Conservation (phyloP, 2,113 vertebrate species). For the Equus quagga region DNA sequence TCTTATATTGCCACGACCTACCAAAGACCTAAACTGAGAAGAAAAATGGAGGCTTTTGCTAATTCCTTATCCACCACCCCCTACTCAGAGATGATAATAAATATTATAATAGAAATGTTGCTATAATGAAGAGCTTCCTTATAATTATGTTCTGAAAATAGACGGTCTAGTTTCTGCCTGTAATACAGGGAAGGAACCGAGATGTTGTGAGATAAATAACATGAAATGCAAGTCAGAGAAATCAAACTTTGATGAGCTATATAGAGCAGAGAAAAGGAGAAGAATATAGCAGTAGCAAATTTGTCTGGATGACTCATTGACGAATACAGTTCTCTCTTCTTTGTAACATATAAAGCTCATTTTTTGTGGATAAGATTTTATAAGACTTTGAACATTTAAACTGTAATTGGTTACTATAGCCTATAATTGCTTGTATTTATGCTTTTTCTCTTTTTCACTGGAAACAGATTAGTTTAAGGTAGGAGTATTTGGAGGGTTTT, state of each 20-base stretch:
- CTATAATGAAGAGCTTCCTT: background rate
- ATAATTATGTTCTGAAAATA: constrained; percentile 26
- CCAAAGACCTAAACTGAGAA: background rate
- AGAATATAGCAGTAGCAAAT: background rate
- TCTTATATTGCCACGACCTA: background rate
- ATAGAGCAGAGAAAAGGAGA: background rate
- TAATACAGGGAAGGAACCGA: background rate
- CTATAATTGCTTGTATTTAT: background rate
- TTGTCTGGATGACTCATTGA: background rate
- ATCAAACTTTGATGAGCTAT: background rate
- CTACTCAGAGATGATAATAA: background rate
- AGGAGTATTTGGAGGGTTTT: background rate
- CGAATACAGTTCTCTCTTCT: background rate
- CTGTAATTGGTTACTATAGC: background rate
- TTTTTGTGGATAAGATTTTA: background rate
- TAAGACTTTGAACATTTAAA: background rate
- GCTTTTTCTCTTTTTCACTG: background rate
- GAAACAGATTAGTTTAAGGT: background rate
- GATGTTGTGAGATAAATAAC: constrained; percentile 20
- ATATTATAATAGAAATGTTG: background rate
- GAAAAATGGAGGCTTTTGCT: background rate
- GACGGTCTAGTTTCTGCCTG: background rate
- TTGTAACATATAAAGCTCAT: background rate
- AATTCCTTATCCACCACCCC: background rate
- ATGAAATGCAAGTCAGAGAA: constrained; percentile 17